Evolutionary conservation across 2,797 vertebrate genomes (phyloP).

Genomic region (Enteromius viviparus): DNA sequence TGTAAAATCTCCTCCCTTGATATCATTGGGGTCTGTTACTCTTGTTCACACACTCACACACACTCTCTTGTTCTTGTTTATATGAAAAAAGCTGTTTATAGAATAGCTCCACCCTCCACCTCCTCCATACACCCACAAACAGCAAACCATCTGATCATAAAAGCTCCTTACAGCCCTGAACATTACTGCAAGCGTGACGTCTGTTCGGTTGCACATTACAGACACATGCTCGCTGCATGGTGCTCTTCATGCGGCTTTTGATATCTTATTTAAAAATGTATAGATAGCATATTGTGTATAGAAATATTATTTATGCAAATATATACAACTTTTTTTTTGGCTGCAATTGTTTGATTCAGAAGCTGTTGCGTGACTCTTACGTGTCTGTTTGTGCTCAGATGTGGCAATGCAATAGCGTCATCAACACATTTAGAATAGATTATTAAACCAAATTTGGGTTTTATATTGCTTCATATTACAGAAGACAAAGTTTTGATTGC

Average conservation of each 20-base stretch:
- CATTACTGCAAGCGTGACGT: conserved; percentile 35
- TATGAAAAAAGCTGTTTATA: conserved; percentile 54
- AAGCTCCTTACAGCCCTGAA: conserved; percentile 47
- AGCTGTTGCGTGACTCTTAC: neutral
- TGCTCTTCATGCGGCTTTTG: neutral
- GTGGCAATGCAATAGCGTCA: conserved; percentile 1
- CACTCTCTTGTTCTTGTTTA: conserved; percentile 33
- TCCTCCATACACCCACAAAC: conserved; percentile 51
- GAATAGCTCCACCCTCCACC: conserved; percentile 55
- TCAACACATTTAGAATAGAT: conserved; percentile 8
- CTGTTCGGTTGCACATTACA: conserved; percentile 9
- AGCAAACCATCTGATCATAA: conserved; percentile 54
- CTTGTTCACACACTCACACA: neutral
- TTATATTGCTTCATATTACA: neutral
- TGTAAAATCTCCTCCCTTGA: neutral
- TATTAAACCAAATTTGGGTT: neutral
- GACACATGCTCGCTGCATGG: neutral
- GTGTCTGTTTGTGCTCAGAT: neutral
- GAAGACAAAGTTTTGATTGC: neutral
- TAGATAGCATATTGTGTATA: neutral
- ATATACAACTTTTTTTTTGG: neutral
- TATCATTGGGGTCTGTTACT: neutral
- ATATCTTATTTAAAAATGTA: neutral
- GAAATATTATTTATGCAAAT: neutral
- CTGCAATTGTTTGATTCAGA: neutral